These are phyloP conservation scores for Octodon degus DNA, from an alignment of 2,113 vertebrate species.

Conservation along the genomic window DNA sequence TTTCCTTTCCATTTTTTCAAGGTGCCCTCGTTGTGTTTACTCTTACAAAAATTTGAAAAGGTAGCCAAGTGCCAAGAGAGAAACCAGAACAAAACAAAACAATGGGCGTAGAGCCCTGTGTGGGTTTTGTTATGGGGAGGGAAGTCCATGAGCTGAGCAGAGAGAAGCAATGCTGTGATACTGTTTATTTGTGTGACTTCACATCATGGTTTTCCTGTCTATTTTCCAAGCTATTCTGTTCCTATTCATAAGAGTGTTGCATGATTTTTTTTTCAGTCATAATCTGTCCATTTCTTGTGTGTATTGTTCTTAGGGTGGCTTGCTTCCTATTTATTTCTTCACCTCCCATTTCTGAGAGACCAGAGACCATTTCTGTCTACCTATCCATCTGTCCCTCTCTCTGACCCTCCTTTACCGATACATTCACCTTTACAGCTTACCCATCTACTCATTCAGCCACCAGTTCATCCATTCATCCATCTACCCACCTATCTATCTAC, in stretches of 20 bases:
- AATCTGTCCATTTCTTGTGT: not conserved
- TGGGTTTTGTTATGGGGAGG: not conserved
- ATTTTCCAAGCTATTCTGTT: not conserved
- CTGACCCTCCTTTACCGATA: no score
- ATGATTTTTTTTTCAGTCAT: not conserved
- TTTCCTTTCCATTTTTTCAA: not conserved
- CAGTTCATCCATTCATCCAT: not conserved
- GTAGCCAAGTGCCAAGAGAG: not conserved
- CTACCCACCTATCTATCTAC: accelerated
- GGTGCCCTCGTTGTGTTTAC: not conserved
- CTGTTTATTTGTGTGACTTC: not conserved
- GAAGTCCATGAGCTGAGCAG: not conserved
- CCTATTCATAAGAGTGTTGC: not conserved
- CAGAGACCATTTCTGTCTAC: not conserved
- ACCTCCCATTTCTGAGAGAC: no score
- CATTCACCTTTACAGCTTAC: accelerated
- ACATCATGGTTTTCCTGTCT: not conserved
- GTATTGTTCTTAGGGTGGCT: not conserved
- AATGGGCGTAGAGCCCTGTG: not conserved
- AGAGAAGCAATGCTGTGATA: not conserved
- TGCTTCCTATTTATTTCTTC: not conserved
- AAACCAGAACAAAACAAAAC: not conserved
- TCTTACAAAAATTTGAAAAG: not conserved
- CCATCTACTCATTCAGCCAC: not conserved
- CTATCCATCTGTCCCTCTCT: not conserved